Base-by-base conservation (phyloP, 2,113 vertebrate genomes). In the Pangasianodon gigas region DNA sequence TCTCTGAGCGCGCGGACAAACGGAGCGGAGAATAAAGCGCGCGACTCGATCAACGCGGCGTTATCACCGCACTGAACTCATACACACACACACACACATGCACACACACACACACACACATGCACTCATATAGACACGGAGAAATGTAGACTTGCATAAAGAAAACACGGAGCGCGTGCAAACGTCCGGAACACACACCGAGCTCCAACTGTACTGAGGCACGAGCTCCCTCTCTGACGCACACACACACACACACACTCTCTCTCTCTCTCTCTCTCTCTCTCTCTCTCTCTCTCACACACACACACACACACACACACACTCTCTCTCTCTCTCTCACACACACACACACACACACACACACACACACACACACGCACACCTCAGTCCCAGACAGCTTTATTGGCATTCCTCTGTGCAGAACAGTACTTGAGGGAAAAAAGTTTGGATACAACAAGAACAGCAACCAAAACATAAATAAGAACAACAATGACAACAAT, bases 121-220 rank as follows among this genome's bases (percentile, higher is more conserved):
- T 0, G 1, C 6, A 26, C 44, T 13, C 19, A 0, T 8, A 14
- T 2, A 26, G 24, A 1, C 77, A 13, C 46, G 10, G 19, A 80
- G 26, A 52, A 51, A 48, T 10, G 41, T 11, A 4, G 41, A 44
- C 37, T 44, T 19, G 6, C 19, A 21, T 74, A 41, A 74, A 21
- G 69, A 75, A 75, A 24, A 44, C 37, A 80, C 46, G n/a, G 77
- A 80, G 77, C 79, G 79, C 79, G 79, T n/a, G 75, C 44, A 13
- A 4, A 54, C 79, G 51, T 32, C 48, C 29, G 48, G 48, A 41
- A 54, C 48, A 54, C 79, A 54, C 51, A n/a, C 14, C 26, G 51
- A 54, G 51, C 14, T n/a, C 14, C 79, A 32, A n/a, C 29, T 82
- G 51, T 3, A 82, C 79, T 82, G 79, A n/a, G 18, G 48, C 51